These are phyloP conservation scores for Dasypus novemcinctus DNA, from an alignment of 2,113 vertebrate species.

Conservation along the genomic window DNA sequence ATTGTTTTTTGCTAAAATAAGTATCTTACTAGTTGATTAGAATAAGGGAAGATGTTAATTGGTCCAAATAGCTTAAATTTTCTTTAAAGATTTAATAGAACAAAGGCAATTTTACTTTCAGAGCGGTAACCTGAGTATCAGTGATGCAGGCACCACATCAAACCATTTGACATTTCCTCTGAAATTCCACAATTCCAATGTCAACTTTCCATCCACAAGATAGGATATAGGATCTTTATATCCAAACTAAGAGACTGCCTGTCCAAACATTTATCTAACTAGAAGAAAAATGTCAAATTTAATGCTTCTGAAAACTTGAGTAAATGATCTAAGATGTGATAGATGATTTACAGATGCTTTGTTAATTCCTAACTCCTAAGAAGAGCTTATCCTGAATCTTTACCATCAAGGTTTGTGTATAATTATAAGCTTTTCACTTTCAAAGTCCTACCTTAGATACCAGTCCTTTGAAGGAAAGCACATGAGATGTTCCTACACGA, in stretches of 20 bases:
- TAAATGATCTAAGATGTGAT: neutral
- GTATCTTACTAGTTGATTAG: neutral
- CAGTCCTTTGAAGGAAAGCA: constrained; percentile 14
- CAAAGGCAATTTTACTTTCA: neutral
- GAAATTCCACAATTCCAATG: neutral
- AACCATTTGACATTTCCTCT: constrained; percentile 7
- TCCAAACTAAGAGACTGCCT: neutral
- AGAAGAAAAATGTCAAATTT: neutral
- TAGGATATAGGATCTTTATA: neutral
- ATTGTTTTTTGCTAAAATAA: neutral
- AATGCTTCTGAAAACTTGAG: neutral
- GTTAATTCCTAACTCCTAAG: neutral
- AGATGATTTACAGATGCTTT: neutral
- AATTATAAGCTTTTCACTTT: constrained; percentile 22
- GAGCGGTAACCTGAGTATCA: neutral
- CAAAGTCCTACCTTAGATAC: neutral
- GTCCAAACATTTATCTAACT: neutral
- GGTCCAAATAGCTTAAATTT: neutral
- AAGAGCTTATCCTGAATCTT: neutral
- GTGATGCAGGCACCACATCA: neutral
- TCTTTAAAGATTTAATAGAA: neutral
- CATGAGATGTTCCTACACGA: neutral
- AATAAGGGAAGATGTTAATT: neutral
- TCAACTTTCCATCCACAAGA: neutral
- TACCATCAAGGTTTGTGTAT: neutral